Evolutionary conservation across 2,888 invertebrate species (phyloP).

Genomic region (Ametastegia equiseti): DNA sequence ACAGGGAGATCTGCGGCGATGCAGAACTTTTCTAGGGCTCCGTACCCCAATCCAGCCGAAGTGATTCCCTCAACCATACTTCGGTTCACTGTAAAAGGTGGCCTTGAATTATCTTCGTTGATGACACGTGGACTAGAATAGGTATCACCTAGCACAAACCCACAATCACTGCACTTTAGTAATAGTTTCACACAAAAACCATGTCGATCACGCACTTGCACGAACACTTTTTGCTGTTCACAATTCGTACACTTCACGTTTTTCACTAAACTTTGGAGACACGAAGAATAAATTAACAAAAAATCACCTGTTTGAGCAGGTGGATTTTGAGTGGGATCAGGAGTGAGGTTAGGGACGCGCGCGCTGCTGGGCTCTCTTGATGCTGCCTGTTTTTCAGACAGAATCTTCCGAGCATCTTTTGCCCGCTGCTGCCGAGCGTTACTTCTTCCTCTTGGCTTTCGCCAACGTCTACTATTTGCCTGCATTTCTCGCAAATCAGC

Average conservation of each 20-base stretch:
- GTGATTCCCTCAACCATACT: slow-evolving; percentile 2
- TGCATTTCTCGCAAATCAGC: too few species aligned
- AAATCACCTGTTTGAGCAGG: not conserved
- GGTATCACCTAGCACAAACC: not conserved
- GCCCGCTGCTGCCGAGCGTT: not conserved
- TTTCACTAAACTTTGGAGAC: not conserved
- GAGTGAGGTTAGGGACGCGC: not conserved
- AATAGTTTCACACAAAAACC: slow-evolving; percentile 6
- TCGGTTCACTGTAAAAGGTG: slow-evolving; percentile 3
- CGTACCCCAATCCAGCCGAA: slow-evolving; percentile 20
- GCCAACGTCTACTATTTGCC: not conserved
- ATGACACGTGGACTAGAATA: slow-evolving; percentile 2
- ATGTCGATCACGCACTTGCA: slow-evolving; percentile 1
- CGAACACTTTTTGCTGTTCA: not conserved
- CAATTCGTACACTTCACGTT: not conserved
- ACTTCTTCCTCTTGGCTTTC: not conserved
- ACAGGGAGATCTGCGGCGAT: slow-evolving; percentile 8
- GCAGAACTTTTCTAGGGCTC: slow-evolving; percentile 25
- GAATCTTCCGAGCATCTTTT: not conserved
- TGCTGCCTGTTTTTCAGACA: not conserved
- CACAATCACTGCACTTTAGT: not conserved
- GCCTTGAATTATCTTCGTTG: not conserved
- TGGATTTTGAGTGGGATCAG: not conserved
- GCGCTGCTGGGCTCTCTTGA: not conserved
- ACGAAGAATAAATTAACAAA: not conserved